These are phyloP conservation scores for Drosophila infuscata DNA, from an alignment of 2,888 invertebrate genomes.

Conservation along the genomic window DNA sequence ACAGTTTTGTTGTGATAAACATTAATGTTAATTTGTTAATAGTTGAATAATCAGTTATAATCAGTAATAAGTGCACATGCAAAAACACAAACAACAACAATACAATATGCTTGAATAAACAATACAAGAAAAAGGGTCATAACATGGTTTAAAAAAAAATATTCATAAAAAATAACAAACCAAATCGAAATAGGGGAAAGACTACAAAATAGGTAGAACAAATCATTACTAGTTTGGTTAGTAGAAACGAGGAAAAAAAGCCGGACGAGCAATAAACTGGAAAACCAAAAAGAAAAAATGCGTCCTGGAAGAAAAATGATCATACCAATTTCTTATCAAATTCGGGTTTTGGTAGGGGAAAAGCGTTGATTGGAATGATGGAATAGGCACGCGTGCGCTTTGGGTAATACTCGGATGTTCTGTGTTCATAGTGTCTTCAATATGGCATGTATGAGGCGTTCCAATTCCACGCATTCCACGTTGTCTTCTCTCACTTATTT, in stretches of 20 bases:
- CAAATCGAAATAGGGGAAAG: constrained; percentile 33
- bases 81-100: constrained; percentile 80
- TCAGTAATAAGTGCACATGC: constrained; percentile 56
- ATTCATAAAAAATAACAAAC: neutral
- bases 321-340: constrained; percentile 56
- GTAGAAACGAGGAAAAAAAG: constrained; percentile 13
- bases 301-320: constrained; percentile 23
- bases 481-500: constrained; percentile 3
- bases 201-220: neutral
- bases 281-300: constrained; percentile 9
- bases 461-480: constrained; percentile 41
- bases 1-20: neutral
- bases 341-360: constrained; percentile 33
- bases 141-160: constrained; percentile 3
- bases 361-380: constrained; percentile 38
- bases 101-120: constrained; percentile 39
- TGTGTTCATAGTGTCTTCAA: constrained; percentile 3
- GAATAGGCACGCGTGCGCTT: constrained; percentile 13
- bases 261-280: neutral
- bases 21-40: constrained; percentile 3
- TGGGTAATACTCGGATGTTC: constrained; percentile 1
- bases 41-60: constrained; percentile 19
- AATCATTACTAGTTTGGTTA: constrained; percentile 25
- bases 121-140: neutral
- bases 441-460: constrained; percentile 38